These are phyloP conservation scores for Carassius auratus DNA, from an alignment of 2,113 vertebrate genomes.

Conservation along the genomic window DNA sequence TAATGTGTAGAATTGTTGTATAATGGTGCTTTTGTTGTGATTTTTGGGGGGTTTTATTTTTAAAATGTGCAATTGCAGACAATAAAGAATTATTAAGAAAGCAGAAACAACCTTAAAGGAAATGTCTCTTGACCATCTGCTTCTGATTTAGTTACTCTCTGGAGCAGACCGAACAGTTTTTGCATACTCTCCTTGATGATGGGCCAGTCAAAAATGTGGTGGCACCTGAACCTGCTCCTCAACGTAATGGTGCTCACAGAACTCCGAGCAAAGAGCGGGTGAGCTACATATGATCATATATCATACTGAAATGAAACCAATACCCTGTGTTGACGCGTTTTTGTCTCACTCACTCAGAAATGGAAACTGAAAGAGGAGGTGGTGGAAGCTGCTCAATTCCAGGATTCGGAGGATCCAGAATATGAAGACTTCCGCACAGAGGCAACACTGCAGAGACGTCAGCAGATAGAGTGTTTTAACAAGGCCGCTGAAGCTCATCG, in stretches of 20 bases:
- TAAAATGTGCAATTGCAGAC: not conserved
- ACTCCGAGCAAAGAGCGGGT: constrained; percentile 72
- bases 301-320: not conserved
- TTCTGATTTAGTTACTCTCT: constrained; percentile 83
- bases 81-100: not conserved
- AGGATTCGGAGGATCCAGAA: constrained; percentile 87
- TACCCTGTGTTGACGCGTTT: not conserved
- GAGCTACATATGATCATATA: not conserved
- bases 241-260: constrained; percentile 72
- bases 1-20: too few relatives aligned
- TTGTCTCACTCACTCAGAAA: constrained; percentile 49
- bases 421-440: constrained; percentile 92
- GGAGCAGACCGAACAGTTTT: constrained; percentile 87
- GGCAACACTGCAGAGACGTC: constrained; percentile 84
- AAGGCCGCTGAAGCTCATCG: constrained; percentile 90
- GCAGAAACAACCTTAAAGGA: not conserved
- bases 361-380: constrained; percentile 61
- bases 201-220: constrained; percentile 90
- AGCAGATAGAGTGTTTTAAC: constrained; percentile 84
- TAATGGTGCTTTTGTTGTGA: too few relatives aligned
- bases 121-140: not conserved
- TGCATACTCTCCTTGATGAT: constrained; percentile 86
- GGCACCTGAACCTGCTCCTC: constrained; percentile 76
- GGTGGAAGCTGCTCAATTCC: constrained; percentile 68
- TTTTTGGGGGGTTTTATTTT: too few relatives aligned